Percentiles rank a stretch among this genome's conserved stretches.
These are phyloP conservation scores for Heterodera carotae DNA, from an alignment of 1,140 invertebrate species.

Conservation along the genomic window DNA sequence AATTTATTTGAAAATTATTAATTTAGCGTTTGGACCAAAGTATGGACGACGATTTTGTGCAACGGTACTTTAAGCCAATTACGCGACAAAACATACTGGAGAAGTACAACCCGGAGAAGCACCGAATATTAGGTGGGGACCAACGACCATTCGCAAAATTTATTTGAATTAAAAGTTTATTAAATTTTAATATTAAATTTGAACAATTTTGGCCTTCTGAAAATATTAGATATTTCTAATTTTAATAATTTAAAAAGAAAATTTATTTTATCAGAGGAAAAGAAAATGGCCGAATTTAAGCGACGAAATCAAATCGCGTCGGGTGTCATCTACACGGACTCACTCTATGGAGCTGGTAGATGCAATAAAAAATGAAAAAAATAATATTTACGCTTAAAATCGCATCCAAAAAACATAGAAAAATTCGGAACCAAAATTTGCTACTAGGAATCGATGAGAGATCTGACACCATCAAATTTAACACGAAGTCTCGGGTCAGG, in stretches of 20 bases:
- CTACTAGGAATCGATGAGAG: no score
- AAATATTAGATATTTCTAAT: constrained; percentile 1
- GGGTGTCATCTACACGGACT: constrained; percentile 63
- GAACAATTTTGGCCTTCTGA: neutral
- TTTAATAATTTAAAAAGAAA: constrained; percentile 12
- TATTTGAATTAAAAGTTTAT: constrained; percentile 6
- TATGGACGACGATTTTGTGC: constrained; percentile 73
- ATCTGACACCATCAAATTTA: no score
- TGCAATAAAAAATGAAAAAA: neutral
- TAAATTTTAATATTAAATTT: constrained; percentile 3
- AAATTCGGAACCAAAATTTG: no score
- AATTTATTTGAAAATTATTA: constrained; percentile 40
- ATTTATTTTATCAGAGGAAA: constrained; percentile 4
- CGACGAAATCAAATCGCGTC: constrained; percentile 6
- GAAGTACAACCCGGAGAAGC: constrained; percentile 44
- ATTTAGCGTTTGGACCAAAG: constrained; percentile 71
- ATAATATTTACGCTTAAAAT: neutral
- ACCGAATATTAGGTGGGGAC: constrained; percentile 33
- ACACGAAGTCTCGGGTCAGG: no score
- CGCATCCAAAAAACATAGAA: neutral
- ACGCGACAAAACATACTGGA: constrained; percentile 47
- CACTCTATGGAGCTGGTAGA: constrained; percentile 44
- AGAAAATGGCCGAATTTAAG: constrained; percentile 7
- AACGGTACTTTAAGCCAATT: constrained; percentile 74
- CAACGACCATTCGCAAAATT: no score